Evolutionary conservation across 2,888 invertebrate genomes (phyloP).

Genomic region (Harpalus rufipes): DNA sequence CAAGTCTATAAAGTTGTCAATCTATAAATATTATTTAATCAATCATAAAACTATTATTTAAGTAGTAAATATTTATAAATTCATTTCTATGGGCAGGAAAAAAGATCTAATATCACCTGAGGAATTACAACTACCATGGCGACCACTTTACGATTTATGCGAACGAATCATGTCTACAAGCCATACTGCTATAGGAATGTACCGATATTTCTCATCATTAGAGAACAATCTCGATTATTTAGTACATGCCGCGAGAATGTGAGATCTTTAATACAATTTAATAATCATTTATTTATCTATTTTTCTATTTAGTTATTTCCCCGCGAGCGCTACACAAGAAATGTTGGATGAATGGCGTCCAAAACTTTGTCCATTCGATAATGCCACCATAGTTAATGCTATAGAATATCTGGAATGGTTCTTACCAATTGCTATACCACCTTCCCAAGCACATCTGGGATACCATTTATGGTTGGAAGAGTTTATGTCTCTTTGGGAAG

Average conservation of each 20-base stretch:
- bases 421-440: slow-evolving; percentile 85
- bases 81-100: slow-evolving; percentile 81
- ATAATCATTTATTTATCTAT: slow-evolving; percentile 17
- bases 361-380: slow-evolving; percentile 86
- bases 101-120: slow-evolving; percentile 86
- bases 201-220: slow-evolving; percentile 75
- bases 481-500: slow-evolving; percentile 88
- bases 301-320: slow-evolving; percentile 82
- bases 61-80: not conserved
- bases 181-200: slow-evolving; percentile 81
- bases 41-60: not conserved
- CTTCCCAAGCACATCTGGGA: slow-evolving; percentile 82
- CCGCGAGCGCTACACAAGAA: slow-evolving; percentile 88
- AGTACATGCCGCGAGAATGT: slow-evolving; percentile 74
- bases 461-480: slow-evolving; percentile 90
- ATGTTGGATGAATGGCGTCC: slow-evolving; percentile 92
- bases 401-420: slow-evolving; percentile 86
- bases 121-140: slow-evolving; percentile 91
- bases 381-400: slow-evolving; percentile 77
- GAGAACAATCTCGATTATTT: slow-evolving; percentile 73
- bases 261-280: slow-evolving; percentile 68
- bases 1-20: no score
- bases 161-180: slow-evolving; percentile 80
- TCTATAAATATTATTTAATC: no score
- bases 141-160: slow-evolving; percentile 87